Evolutionary conservation across 2,797 vertebrate genomes (phyloP).

Genomic region (Xiphorhynchus erythropygius): DNA sequence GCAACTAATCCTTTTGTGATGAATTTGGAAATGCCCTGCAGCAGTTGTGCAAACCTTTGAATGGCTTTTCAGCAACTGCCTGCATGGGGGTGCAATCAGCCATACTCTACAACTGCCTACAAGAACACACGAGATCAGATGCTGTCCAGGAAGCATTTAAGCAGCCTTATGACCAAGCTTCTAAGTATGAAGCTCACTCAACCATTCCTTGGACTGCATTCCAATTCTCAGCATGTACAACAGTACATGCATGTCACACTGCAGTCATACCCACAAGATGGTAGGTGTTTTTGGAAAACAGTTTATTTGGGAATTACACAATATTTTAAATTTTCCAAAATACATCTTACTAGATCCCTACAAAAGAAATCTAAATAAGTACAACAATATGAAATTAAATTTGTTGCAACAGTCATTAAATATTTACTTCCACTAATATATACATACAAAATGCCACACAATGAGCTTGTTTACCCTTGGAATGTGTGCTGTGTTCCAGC

Average conservation of each 20-base stretch:
- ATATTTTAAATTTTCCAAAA: conserved; percentile 88
- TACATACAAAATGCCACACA: conserved; percentile 87
- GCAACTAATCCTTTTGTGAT: background rate
- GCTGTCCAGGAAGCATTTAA: background rate
- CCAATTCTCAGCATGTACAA: background rate
- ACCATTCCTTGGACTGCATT: background rate
- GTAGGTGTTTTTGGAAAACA: conserved; percentile 74
- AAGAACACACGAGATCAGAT: background rate
- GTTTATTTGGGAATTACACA: conserved; percentile 80
- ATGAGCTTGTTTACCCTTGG: conserved; percentile 83
- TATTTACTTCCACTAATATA: conserved; percentile 84
- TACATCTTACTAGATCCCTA: conserved; percentile 87
- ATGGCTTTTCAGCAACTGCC: background rate
- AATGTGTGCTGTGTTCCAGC: conserved; percentile 84
- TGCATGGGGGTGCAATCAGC: background rate
- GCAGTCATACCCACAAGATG: conserved; percentile 10
- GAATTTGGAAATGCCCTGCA: background rate
- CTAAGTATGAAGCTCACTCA: background rate
- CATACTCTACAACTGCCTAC: background rate
- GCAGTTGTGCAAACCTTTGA: background rate
- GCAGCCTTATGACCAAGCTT: background rate
- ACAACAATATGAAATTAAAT: conserved; percentile 87
- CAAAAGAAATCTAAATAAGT: conserved; percentile 86
- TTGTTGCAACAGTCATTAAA: conserved; percentile 83
- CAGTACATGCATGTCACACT: background rate